Base-by-base conservation (phyloP, 2,113 vertebrate genomes). In the Hyperopisus bebe region DNA sequence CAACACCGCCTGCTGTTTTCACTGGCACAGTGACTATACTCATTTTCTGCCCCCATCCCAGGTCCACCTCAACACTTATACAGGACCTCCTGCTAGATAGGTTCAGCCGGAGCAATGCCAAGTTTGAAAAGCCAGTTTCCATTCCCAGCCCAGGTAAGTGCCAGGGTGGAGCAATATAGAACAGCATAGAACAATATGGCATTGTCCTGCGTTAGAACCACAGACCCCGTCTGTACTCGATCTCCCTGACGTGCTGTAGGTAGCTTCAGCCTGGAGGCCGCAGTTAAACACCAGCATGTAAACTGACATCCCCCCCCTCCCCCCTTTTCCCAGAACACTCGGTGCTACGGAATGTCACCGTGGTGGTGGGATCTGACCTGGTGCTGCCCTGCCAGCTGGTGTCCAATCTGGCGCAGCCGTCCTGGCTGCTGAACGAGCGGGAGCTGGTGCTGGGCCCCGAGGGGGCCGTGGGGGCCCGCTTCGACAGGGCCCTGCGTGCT, bases 371-470 rank as follows among this genome's bases (percentile, higher is more conserved):
- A 2, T 98, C 98, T 0, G 97, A 98, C 93, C 96, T 99, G 94
- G 97, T 99, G 87, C 95, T 99, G 55, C 98, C 97, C 0, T 99
- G 98, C 93, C 97, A 96, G 31, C 95, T 98, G 87, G 97, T 97
- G 50, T 99, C 98, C 92, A 99, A 99, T 95, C 94, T 99, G 88
- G 98, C 98, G 0, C 96, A 93, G 17, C 96, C 97, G 0, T 96
- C 88, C 27, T 99, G 98, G 98, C 93, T 96, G n/a, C 96, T 99
- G 10, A 97, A 97, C 0, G 97, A 97, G 24, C 95, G 93, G 0
- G 97, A 97, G 51, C 93, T 99, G 82, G 92, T 88, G 42, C 93
- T 5, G 89, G 93, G 1, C 91, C 94, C 35, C 55, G 96, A 93
- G 90, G 94, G 15, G 0, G 93, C 93, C 11, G 89, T 91, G 0